These are phyloP conservation scores for Otus scops DNA, from an alignment of 2,797 vertebrate genomes.

Conservation along the genomic window DNA sequence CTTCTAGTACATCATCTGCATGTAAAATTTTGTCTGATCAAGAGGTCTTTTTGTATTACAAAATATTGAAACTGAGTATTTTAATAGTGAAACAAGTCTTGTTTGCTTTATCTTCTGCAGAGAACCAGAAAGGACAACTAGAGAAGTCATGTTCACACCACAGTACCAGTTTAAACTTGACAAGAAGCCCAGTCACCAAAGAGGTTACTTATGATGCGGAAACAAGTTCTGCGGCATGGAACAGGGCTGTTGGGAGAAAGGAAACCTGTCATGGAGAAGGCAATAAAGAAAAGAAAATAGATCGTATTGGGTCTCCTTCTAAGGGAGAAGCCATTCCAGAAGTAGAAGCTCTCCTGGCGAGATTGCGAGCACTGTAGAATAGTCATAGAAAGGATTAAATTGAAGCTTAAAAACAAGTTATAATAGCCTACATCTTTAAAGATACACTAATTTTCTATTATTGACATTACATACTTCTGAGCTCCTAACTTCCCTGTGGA, in stretches of 20 bases:
- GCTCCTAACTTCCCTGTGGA: constrained; percentile 15
- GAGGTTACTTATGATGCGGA: constrained; percentile 85
- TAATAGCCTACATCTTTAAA: constrained; percentile 36
- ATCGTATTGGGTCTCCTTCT: constrained; percentile 60
- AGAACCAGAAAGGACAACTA: constrained; percentile 87
- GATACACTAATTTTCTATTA: constrained; percentile 24
- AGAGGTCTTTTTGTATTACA: constrained; percentile 8
- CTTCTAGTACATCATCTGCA: not conserved
- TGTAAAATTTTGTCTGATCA: constrained; percentile 13
- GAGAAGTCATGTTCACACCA: constrained; percentile 87
- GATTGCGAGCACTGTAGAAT: constrained; percentile 87
- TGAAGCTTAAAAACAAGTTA: constrained; percentile 20
- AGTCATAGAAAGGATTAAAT: constrained; percentile 38
- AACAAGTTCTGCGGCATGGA: constrained; percentile 71
- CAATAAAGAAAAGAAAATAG: constrained; percentile 75
- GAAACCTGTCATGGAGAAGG: constrained; percentile 61
- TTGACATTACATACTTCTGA: constrained; percentile 14
- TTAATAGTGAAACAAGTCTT: constrained; percentile 39
- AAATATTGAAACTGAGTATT: not conserved
- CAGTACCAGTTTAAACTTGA: constrained; percentile 81
- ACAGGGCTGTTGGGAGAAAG: constrained; percentile 72
- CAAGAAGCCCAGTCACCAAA: constrained; percentile 80
- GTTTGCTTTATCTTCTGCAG: constrained; percentile 77
- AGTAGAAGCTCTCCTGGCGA: constrained; percentile 92
- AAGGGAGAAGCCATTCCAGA: constrained; percentile 83